Base-by-base conservation (phyloP, 92 coral and sea anemone genomes). In the Epizoanthus illoricatus region DNA sequence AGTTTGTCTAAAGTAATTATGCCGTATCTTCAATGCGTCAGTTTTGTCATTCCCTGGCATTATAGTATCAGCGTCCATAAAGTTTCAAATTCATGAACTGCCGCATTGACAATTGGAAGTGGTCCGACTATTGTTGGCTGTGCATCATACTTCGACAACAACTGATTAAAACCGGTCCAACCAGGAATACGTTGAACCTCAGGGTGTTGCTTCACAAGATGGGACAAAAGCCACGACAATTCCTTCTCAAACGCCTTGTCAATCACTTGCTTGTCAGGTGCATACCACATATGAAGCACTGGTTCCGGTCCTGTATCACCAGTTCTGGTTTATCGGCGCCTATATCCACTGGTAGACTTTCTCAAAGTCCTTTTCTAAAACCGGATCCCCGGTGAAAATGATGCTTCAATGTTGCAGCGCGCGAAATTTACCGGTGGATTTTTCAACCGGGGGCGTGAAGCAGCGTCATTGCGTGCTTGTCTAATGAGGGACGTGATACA, bases 151-250 rank as follows among this genome's bases (percentile, higher is more conserved):
- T 28, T 42, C 5, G 86, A 71, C 76, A 87, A 65, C 59, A 49
- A 45, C 78, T 87, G 87, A 71, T 87, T 86, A 70, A 89, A 86
- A 59, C 89, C 92, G 43, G 92, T 74, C 91, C 92, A 88, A 42
- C 87, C 83, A 8, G 92, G 92, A 21, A 89, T 65, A 49, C 57
- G 43, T 67, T 89, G 89, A 11, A 89, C 58, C 64, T 85, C 85
- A 43, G 92, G 92, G 5, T 64, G 81, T 43, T 73, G 83, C 56
- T 86, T 59, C 13, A 23, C 61, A 16, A 86, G 59, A 43, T 88
- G 81, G 21, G 66, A 4, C 43, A 88, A 57, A 55, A 79, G 64
- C 92, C 94, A 91, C 2, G 89, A 58, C 19, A 88, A 61, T 8
- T 91, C 94, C 62, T 91, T 91, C 91, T 82, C 65, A 60, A 40